Evolutionary conservation across 2,888 invertebrate genomes (phyloP), one percentile per base, ranked within the genome.

Genomic region (Rhingia campestris): DNA sequence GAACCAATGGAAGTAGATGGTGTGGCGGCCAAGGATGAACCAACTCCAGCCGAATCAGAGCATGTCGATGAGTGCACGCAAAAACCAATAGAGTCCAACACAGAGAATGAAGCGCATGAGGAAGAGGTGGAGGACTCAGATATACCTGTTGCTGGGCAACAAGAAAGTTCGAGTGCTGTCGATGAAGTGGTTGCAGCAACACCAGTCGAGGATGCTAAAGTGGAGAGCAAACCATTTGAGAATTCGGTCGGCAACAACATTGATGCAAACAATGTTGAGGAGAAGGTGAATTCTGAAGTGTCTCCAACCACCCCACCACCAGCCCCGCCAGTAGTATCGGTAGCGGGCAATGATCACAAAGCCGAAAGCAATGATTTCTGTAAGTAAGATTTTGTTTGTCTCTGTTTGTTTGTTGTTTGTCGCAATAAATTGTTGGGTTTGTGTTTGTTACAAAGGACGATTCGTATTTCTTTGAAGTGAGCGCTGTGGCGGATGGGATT

Each of bases 1-100:
- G 91, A 91, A 77, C 88, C 90, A 9, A 91, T 91, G 91, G 91
- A 91, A 56, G 88, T 91, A 33, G 91, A 91, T 87, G 86, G 87
- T 49, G 86, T 37, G 0, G 45, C 54, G 0, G 45, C 54, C 70
- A 87, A 87, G 75, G 76, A 77, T 7, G 86, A 77, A 9, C 58
- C 53, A 6, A 72, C 53, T 30, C 81, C 61, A 75, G 59, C 51
- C 54, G 45, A 66, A 51, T 9, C 72, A 37, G 74, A 72, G 49
- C 35, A 41, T 54, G 39, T 45, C 3, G 41, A 39, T 35, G 74
- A 73, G 6, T 79, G 74, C 61, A 10, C 53, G 30, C 47, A 72
- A 64, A 61, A 41, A 7, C 12, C 53, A 81, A 72, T 51, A 86
- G 86, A 80, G 80, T 41, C 66, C 22, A 22, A 22, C 22, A 39